phyloP scores from a whole-genome alignment of 2,888 invertebrate genomes.

The Galerucella pusilla region DNA sequence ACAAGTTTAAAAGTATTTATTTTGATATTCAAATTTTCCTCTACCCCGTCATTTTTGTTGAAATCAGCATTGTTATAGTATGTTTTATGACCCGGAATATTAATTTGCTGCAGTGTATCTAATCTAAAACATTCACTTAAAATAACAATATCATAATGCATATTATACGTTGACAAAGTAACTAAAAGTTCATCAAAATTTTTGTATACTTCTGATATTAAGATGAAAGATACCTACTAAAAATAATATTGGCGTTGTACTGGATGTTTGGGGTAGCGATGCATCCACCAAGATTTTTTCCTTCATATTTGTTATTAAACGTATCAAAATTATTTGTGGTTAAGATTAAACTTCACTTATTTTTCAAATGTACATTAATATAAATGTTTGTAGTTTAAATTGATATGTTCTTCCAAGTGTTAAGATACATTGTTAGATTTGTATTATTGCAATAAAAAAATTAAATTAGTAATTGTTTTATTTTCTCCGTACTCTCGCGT shows the following conservation, averaged over 20 bases:
- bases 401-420: too few species aligned
- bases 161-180: conserved; percentile 27
- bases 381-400: not conserved
- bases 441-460: too few species aligned
- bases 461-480: too few species aligned
- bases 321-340: too few species aligned
- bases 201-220: conserved; percentile 26
- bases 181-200: conserved; percentile 15
- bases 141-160: conserved; percentile 28
- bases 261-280: conserved; percentile 32
- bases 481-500: too few species aligned
- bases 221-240: conserved; percentile 31
- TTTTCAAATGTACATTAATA: too few species aligned
- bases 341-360: too few species aligned
- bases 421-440: too few species aligned
- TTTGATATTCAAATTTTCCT: conserved; percentile 25
- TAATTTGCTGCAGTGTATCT: conserved; percentile 28
- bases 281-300: conserved; percentile 32
- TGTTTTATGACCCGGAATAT: conserved; percentile 26
- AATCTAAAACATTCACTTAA: too few species aligned
- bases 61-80: conserved; percentile 33
- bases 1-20: conserved; percentile 27
- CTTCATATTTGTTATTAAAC: too few species aligned
- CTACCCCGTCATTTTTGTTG: conserved; percentile 25
- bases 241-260: conserved; percentile 27